phyloP scores from a whole-genome alignment of 2,888 invertebrate genomes.

The Agrochola lychnidis region DNA sequence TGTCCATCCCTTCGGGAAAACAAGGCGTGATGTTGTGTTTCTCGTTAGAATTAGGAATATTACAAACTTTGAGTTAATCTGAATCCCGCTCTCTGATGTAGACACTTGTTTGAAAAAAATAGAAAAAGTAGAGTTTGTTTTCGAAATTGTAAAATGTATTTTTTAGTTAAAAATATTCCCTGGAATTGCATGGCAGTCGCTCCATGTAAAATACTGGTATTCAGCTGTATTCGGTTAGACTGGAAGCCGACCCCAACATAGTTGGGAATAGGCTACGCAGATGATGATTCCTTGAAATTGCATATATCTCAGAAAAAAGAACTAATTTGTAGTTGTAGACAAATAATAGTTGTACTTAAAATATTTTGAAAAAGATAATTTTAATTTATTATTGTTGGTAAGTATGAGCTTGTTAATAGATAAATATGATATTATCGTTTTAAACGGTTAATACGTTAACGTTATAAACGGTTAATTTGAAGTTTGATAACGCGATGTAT shows the following conservation, averaged over 20 bases:
- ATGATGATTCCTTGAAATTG: background rate
- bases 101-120: no score
- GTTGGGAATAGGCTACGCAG: background rate
- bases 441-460: background rate
- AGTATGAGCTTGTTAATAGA: background rate
- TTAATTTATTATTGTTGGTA: background rate
- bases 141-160: no score
- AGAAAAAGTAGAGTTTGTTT: no score
- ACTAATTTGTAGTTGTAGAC: background rate
- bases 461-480: no score
- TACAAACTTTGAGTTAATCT: no score
- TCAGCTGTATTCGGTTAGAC: background rate
- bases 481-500: no score
- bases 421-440: background rate
- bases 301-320: background rate
- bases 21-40: no score
- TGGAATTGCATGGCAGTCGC: no score
- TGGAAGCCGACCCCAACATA: background rate
- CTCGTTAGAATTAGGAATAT: no score
- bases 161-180: no score
- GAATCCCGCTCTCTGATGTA: no score
- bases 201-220: background rate
- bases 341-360: background rate
- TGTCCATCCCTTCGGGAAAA: no score
- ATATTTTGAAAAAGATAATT: background rate